Base-by-base conservation (phyloP, 2,113 vertebrate genomes). In the Pundamilia nyererei region DNA sequence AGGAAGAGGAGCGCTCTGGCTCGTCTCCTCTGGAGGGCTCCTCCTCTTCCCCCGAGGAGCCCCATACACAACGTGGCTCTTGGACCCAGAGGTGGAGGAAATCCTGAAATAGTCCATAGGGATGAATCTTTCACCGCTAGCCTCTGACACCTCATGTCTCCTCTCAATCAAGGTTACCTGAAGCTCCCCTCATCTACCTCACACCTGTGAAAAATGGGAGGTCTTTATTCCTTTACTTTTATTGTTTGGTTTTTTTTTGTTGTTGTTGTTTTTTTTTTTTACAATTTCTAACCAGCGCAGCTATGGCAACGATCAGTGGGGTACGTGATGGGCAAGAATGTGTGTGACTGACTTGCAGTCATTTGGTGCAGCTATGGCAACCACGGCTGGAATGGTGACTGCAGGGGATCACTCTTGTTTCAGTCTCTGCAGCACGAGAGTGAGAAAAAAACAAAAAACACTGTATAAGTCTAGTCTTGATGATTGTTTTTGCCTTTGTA, bases 61-160 rank as follows among this genome's bases (percentile, higher is more conserved):
- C 96, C 31, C 96, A 93, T 77, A 62, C 93, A 94, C 97, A 97
- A 90, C 97, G 97, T 65, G 97, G 97, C 92, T 97, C 97, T 94
- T 97, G 97, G 47, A 96, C 97, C 94, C 98, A 98, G 92, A 98
- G 97, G 93, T 96, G 98, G 94, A 99, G 98, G 97, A 99, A 98
- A 95, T 97, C 97, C 95, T 98, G 98, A 95, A 90, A 84, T 33
- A 79, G 79, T 92, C 89, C 35, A 7, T 13, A 35, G 79, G 87
- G 89, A 86, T 91, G 90, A 89, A 89, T 49, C 77, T 47, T 26
- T 84, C 90, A 60, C 81, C n/a, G 29, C 81, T 80, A 35, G 94
- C 87, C 84, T 86, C 38, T 33, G 54, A 84, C 87, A 77, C 86
- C 80, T 96, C 95, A 96, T 95, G 90, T 86, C 88, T 85, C 88